Evolutionary conservation across 2,888 invertebrate genomes (phyloP).

Genomic region (Phortica okadai): DNA sequence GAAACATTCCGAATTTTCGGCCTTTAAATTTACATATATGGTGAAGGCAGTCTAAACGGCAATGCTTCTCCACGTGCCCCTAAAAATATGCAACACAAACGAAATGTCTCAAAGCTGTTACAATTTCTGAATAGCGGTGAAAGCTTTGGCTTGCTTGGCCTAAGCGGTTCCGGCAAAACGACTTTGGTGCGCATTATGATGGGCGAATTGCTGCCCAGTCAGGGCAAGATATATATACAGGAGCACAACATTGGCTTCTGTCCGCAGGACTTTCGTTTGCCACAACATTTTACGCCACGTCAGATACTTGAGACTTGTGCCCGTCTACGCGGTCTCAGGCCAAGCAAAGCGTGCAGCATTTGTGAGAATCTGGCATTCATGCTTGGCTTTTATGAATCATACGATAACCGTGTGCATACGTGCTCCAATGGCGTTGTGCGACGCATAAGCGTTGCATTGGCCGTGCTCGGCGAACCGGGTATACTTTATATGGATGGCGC

Average conservation of each 20-base stretch:
- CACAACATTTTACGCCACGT: constrained; percentile 46
- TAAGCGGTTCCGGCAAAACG: constrained; percentile 53
- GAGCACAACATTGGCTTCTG: constrained; percentile 56
- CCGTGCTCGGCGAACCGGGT: constrained; percentile 53
- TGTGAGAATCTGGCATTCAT: constrained; percentile 49
- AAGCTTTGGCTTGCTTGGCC: constrained; percentile 53
- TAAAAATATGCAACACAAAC: no score
- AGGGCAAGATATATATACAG: constrained; percentile 51
- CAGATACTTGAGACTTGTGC: constrained; percentile 52
- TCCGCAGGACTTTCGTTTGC: constrained; percentile 43
- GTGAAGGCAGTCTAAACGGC: no score
- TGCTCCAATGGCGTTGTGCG: constrained; percentile 54
- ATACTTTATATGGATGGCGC: constrained; percentile 55
- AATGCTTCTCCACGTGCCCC: no score
- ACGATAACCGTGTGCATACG: constrained; percentile 30
- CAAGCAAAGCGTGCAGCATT: background rate
- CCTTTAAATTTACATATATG: no score
- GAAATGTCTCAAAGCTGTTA: no score
- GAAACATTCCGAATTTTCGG: no score
- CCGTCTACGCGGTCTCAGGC: constrained; percentile 49
- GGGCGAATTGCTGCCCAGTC: constrained; percentile 37
- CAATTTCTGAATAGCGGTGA: constrained; percentile 49
- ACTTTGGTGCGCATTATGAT: constrained; percentile 49
- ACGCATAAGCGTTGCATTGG: constrained; percentile 52
- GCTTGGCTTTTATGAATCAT: constrained; percentile 51